Base-by-base conservation (phyloP, 1,140 invertebrate species). In the Drosophila micromelanica region DNA sequence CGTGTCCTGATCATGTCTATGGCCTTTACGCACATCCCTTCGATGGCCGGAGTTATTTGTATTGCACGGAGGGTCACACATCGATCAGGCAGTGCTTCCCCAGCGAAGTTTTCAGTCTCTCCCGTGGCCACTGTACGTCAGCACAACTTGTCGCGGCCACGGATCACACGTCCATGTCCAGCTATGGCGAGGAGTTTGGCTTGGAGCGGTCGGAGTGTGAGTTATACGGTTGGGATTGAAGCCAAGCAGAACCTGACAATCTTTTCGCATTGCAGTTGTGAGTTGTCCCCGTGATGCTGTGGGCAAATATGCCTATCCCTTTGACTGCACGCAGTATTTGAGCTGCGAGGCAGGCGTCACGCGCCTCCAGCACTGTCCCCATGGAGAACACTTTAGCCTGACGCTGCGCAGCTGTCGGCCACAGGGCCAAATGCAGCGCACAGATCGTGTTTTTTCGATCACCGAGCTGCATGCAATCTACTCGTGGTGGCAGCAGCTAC, bases 31-130 rank as follows among this genome's bases (percentile, higher is more conserved):
- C 80, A 0, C 74, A 91, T 92, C 94, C 94, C 2, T 92, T 92
- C n/a, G 93, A 94, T 45, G 95, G 95, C 60, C 87, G 80, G 3
- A 94, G 95, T 70, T 96, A 94, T 79, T 72, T 96, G 2, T 94
- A 94, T 64, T 96, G 96, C 84, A 82, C 91, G 0, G 92, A 94
- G 60, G 95, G 95, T 0, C 78, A 80, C 15, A 93, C 94, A 1
- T 93, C 68, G 13, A 20, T 64, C 4, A 54, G 45, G 3, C 49
- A 76, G 27, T 86, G 81, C 20, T 92, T 37, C 5, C 42, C 54
- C 5, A 46, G 23, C 1, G 62, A 76, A 13, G 6, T 82, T 0
- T 90, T 87, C 6, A 90, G 87, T 13, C 13, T 87, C 11, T 79
- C 78, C 0, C 75, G 70, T 17, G 42, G 76, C 3, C 72, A 70